Percentiles rank a stretch among this genome's conserved stretches.
These are phyloP conservation scores for Ranitomeya variabilis DNA, from an alignment of 2,113 vertebrate species.

Conservation along the genomic window DNA sequence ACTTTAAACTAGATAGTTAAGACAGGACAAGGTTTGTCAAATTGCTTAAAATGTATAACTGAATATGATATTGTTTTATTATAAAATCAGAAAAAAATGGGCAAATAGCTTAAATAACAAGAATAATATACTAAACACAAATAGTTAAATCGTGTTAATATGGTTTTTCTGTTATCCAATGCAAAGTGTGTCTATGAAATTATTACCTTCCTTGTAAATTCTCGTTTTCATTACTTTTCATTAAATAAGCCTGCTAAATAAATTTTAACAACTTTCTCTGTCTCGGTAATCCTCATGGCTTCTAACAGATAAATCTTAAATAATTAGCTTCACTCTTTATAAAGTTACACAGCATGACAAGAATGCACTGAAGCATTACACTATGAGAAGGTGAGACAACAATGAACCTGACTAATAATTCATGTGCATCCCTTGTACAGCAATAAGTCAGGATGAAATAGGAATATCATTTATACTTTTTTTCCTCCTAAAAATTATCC, in stretches of 20 bases:
- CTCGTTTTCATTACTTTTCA: slow-evolving; percentile 64
- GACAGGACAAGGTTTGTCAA: too few relatives aligned
- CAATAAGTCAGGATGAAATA: neutral
- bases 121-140: neutral
- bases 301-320: slow-evolving; percentile 71
- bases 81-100: neutral
- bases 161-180: slow-evolving; percentile 34
- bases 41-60: neutral
- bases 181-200: slow-evolving; percentile 63
- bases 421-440: neutral
- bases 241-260: slow-evolving; percentile 69
- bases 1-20: too few relatives aligned
- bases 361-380: slow-evolving; percentile 61
- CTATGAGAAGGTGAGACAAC: slow-evolving; percentile 50
- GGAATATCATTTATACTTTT: neutral
- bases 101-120: neutral
- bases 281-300: slow-evolving; percentile 71
- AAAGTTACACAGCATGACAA: slow-evolving; percentile 63
- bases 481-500: neutral
- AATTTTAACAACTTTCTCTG: slow-evolving; percentile 65
- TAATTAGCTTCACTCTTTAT: slow-evolving; percentile 70
- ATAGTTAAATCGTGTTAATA: neutral
- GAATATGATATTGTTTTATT: neutral
- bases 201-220: slow-evolving; percentile 64
- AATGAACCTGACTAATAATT: rapidly evolving